Conservation (phyloP, 1,140 invertebrate genomes). For the Brachystomella parvula region DNA sequence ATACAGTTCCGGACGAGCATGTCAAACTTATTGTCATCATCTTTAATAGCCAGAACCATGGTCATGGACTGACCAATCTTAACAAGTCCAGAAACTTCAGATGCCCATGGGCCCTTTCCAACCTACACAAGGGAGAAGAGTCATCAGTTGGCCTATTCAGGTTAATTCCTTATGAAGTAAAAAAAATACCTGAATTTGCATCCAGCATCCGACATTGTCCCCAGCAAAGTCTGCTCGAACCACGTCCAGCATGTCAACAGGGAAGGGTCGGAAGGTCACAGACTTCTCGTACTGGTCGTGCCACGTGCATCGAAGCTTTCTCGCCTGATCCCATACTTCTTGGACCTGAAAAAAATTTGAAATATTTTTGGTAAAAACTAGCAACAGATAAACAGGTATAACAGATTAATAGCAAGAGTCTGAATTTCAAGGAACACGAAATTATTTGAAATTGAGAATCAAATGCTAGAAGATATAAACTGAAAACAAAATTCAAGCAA, state of each 20-base stretch:
- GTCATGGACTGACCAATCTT: constrained; percentile 96
- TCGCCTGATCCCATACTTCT: constrained; percentile 91
- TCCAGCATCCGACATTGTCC: constrained; percentile 91
- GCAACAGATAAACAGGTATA: no score
- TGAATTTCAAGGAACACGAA: no score
- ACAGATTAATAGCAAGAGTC: neutral
- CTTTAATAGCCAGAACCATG: constrained; percentile 91
- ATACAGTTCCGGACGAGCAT: constrained; percentile 91
- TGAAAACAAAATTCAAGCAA: no score
- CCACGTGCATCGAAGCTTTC: constrained; percentile 82
- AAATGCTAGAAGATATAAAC: no score
- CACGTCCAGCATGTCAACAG: constrained; percentile 89
- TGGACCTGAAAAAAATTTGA: constrained; percentile 49
- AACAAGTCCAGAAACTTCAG: constrained; percentile 84
- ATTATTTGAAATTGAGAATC: no score
- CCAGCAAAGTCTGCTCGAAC: constrained; percentile 87
- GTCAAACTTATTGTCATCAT: constrained; percentile 91
- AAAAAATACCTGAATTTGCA: constrained; percentile 64
- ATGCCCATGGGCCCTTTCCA: constrained; percentile 90
- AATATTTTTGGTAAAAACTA: constrained; percentile 61
- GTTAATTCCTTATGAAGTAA: neutral
- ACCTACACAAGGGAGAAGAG: constrained; percentile 47
- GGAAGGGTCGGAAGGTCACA: constrained; percentile 87
- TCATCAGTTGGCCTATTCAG: neutral
- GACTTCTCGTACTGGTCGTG: constrained; percentile 93